Evolutionary conservation across 2,797 vertebrate genomes (phyloP), one percentile per base, ranked within the genome.

Genomic region (Enteromius unitaeniatus): DNA sequence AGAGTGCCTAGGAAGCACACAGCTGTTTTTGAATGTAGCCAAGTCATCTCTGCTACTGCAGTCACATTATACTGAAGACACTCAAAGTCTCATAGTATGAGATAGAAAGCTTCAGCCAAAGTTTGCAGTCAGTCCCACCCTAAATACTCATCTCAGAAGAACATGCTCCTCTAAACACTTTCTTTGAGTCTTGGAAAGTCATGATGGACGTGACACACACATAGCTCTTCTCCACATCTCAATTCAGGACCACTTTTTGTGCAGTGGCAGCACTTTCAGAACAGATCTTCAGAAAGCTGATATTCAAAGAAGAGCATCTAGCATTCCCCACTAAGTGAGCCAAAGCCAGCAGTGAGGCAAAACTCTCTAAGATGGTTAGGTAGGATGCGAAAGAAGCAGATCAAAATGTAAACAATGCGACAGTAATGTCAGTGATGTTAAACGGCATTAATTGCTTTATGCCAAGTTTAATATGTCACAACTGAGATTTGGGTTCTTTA

Each of bases 1-100:
- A 79, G 28, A 78, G n/a, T n/a, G 26, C 2, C 49, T 40, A 74
- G 26, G 73, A 78, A n/a, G 19, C 42, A 49, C 42, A 19, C 28
- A 78, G 45, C 62, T 79, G 51, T 65, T 49, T 78, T 65, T 65
- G 1, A 47, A 78, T 64, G 60, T 19, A 34, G 21, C 76, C 23
- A 64, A 65, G 40, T n/a, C 40, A 65, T 78, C 19, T 60, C 31
- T 45, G 19, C 73, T 23, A 49, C n/a, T 42, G 14, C 8, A 42
- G 14, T 62, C 37, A 62, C 17, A 58, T 11, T 70, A 62, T 37
- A 77, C 34, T 62, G 14, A 19, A 77, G n/a, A 40, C n/a, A 40
- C n/a, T 55, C 21, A 58, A 1, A 23, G 26, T 49, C 23, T 28
- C 49, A 31, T 21, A 55, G 31, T 37, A 8, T 58, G 7, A 21